Conservation (phyloP, 2,888 invertebrate genomes). For the Electrophaes corylata region DNA sequence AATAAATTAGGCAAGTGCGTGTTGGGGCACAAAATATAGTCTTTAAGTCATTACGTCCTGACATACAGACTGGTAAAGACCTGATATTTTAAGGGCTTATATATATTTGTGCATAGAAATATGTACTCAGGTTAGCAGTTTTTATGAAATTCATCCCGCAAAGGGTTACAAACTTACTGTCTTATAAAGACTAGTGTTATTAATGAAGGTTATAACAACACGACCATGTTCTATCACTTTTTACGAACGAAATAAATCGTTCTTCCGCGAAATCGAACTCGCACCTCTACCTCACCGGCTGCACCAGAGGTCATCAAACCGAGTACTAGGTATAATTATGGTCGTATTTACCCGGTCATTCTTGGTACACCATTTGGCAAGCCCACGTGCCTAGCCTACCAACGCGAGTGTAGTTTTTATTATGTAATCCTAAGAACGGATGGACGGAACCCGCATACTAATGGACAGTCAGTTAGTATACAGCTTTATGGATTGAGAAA, state of each 20-base stretch:
- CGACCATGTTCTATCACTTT: too few species aligned
- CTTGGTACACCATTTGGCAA: constrained; percentile 14
- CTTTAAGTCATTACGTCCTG: too few species aligned
- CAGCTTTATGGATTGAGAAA: constrained; percentile 26
- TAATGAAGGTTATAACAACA: too few species aligned
- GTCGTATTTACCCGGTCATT: constrained; percentile 13
- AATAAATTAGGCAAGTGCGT: background rate
- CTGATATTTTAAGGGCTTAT: too few species aligned
- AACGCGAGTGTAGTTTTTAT: constrained; percentile 25
- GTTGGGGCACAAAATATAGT: background rate
- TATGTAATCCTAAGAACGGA: constrained; percentile 33
- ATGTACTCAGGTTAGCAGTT: too few species aligned
- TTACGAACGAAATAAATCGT: too few species aligned
- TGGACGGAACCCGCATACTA: constrained; percentile 30
- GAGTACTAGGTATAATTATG: background rate
- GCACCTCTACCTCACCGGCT: background rate
- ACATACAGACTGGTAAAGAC: too few species aligned
- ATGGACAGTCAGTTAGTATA: constrained; percentile 21
- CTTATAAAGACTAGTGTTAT: too few species aligned
- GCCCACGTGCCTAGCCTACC: constrained; percentile 21
- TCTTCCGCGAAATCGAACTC: too few species aligned
- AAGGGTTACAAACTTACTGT: too few species aligned
- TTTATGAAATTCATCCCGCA: too few species aligned
- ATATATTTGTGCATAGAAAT: too few species aligned
- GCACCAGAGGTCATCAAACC: background rate